phyloP scores from a whole-genome alignment of 2,113 vertebrate species.

The Megaceryle maxima region DNA sequence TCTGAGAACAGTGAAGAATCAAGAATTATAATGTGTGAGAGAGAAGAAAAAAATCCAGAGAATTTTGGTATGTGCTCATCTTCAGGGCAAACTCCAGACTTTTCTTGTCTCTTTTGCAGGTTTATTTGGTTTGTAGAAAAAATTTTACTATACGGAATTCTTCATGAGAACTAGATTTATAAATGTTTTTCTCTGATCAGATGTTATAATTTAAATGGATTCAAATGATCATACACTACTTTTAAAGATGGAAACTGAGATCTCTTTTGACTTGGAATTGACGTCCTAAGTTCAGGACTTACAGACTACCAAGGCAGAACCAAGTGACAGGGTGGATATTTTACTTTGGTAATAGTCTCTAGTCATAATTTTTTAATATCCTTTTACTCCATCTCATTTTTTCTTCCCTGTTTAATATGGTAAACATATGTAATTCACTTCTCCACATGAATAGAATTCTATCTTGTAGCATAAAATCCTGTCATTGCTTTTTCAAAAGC shows the following conservation, averaged over 20 bases:
- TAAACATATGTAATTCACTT: constrained; percentile 69
- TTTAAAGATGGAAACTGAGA: not conserved
- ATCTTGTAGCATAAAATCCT: constrained; percentile 51
- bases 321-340: not conserved
- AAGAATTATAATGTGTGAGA: not conserved
- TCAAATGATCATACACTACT: not conserved
- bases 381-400: constrained; percentile 37
- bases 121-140: not conserved
- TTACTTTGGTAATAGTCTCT: not conserved
- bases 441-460: constrained; percentile 46
- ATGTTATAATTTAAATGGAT: not conserved
- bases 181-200: not conserved
- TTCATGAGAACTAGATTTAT: not conserved
- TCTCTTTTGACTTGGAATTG: not conserved
- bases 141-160: not conserved
- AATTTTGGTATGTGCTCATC: not conserved
- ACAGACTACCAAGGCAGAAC: not conserved
- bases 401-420: constrained; percentile 57
- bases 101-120: not conserved
- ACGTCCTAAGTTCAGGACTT: not conserved
- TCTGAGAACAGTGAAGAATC: not conserved
- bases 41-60: not conserved
- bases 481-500: constrained; percentile 58
- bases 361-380: constrained; percentile 26
- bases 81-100: not conserved